Evolutionary conservation across 1,140 invertebrate species (phyloP).

Genomic region (Maconellicoccus hirsutus): DNA sequence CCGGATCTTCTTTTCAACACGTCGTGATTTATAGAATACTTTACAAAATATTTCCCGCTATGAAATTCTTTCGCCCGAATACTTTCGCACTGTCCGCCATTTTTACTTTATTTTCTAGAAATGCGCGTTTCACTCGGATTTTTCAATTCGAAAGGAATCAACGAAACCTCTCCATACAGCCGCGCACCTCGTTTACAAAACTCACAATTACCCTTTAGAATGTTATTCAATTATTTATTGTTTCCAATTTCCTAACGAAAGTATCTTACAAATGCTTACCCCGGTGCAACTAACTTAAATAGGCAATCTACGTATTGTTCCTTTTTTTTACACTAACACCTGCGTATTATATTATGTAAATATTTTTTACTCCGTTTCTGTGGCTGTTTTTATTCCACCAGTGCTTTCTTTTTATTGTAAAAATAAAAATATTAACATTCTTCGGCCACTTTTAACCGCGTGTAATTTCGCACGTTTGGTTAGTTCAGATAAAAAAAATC

Average conservation of each 20-base stretch:
- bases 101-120: slow-evolving; percentile 10
- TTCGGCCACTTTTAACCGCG: not conserved
- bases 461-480: not conserved
- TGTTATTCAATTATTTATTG: slow-evolving; percentile 10
- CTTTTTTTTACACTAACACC: not conserved
- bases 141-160: slow-evolving; percentile 9
- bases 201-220: slow-evolving; percentile 4
- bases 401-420: too few relatives aligned
- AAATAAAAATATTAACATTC: not conserved
- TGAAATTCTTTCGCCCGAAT: not conserved
- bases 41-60: not conserved
- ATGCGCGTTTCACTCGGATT: not conserved
- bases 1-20: not conserved
- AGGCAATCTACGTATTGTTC: not conserved
- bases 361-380: not conserved
- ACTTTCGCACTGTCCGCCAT: not conserved
- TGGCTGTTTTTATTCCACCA: too few relatives aligned
- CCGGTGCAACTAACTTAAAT: not conserved
- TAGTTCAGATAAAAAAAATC: not conserved
- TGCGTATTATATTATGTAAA: not conserved
- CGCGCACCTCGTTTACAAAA: not conserved
- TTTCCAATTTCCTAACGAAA: not conserved
- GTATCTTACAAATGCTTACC: not conserved
- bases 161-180: not conserved
- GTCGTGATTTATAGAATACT: slow-evolving; percentile 1